These are phyloP conservation scores for Nemotelus pantherinus DNA, from an alignment of 2,888 invertebrate species.

Conservation along the genomic window DNA sequence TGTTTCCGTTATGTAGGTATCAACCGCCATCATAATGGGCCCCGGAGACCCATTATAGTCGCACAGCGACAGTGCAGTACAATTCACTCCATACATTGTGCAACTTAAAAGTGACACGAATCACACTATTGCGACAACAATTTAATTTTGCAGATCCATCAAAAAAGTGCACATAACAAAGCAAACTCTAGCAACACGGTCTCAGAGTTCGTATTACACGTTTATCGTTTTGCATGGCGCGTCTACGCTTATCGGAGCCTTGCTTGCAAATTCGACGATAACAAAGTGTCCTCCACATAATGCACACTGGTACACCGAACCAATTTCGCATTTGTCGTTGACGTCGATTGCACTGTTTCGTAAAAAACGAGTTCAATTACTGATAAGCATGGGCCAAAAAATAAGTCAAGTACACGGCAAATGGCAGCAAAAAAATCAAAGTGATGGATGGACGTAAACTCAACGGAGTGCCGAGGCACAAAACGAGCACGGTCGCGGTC, in stretches of 20 bases:
- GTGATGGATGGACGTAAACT: not conserved
- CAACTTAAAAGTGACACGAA: too few species aligned
- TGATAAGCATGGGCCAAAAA: constrained; percentile 36
- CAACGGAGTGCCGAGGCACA: not conserved
- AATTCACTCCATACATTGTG: too few species aligned
- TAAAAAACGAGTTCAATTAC: constrained; percentile 36
- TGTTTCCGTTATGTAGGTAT: too few species aligned
- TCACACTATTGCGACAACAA: not conserved
- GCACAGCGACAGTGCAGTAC: too few species aligned
- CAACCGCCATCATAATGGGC: too few species aligned
- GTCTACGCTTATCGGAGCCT: not conserved
- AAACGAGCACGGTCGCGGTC: constrained; percentile 6
- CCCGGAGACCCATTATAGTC: too few species aligned
- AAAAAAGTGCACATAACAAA: not conserved
- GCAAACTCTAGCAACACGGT: not conserved
- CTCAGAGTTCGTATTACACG: not conserved
- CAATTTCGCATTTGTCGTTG: constrained; percentile 11
- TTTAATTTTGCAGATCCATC: not conserved
- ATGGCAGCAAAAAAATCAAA: constrained; percentile 7
- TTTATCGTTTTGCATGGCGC: not conserved
- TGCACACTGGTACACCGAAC: not conserved
- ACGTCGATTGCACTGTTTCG: not conserved
- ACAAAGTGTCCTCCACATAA: not conserved
- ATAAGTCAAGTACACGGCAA: constrained; percentile 15
- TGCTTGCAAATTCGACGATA: constrained; percentile 10